These are phyloP conservation scores for Coreoperca whiteheadi DNA, from an alignment of 2,113 vertebrate species.

Conservation along the genomic window DNA sequence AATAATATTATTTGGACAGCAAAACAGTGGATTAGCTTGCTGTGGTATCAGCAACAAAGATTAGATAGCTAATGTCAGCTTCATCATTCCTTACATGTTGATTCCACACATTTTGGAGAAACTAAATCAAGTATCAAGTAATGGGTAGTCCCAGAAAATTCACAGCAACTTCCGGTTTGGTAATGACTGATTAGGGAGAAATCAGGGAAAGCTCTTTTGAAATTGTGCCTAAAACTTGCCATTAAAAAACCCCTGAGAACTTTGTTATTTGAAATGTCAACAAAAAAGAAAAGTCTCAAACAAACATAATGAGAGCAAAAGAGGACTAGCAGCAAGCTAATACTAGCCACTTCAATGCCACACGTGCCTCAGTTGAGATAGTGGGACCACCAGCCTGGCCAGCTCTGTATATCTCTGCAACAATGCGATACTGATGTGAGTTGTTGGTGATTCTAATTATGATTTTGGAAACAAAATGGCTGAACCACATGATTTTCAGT, in stretches of 20 bases:
- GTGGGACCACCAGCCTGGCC: background rate
- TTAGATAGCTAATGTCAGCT: background rate
- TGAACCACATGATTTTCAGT: background rate
- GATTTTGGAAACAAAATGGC: background rate
- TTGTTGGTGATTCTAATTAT: background rate
- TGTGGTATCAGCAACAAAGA: background rate
- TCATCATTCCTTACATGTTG: background rate
- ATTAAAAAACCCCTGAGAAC: background rate
- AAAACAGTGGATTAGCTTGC: background rate
- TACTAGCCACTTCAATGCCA: background rate
- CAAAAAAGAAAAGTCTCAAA: background rate
- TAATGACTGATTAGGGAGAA: background rate
- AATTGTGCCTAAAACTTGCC: background rate
- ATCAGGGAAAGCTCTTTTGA: background rate
- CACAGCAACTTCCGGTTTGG: background rate
- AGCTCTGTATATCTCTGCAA: background rate
- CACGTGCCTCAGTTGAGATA: too few relatives aligned
- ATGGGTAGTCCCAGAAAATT: background rate
- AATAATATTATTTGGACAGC: background rate
- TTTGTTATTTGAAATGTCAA: background rate
- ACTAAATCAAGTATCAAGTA: background rate
- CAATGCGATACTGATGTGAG: background rate
- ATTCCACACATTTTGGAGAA: background rate
- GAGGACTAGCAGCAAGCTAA: background rate
- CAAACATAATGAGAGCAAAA: background rate